Conservation (phyloP, 2,113 vertebrate species). For the Lycaon pictus region DNA sequence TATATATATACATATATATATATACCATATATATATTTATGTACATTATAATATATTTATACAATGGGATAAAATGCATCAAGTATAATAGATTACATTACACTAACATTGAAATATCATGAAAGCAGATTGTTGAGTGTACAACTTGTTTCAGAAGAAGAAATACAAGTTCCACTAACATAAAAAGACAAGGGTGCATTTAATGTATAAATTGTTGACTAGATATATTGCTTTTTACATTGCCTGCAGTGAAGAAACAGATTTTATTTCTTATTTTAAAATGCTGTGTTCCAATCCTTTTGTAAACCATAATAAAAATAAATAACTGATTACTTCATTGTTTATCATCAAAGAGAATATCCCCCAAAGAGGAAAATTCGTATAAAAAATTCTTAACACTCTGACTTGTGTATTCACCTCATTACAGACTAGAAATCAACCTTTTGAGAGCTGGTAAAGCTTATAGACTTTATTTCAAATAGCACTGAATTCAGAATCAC, state of each 20-base stretch:
- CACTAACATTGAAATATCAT: background rate
- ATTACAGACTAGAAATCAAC: background rate
- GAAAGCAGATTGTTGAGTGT: background rate
- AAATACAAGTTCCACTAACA: background rate
- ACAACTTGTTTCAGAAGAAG: background rate
- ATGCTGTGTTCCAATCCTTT: background rate
- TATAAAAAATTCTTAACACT: background rate
- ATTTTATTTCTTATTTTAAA: background rate
- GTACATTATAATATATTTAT: background rate
- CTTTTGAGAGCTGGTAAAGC: background rate
- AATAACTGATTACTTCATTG: background rate
- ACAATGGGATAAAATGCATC: background rate
- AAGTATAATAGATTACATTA: background rate
- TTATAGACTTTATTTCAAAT: background rate
- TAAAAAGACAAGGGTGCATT: background rate
- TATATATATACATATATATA: background rate
- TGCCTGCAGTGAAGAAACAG: background rate
- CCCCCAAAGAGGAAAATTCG: background rate
- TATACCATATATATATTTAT: rapidly evolving
- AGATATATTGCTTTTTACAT: background rate
- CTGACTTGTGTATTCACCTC: background rate
- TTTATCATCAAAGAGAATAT: background rate
- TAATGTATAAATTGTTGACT: background rate
- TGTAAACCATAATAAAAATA: background rate
- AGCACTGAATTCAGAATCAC: background rate